phyloP scores from a whole-genome alignment of 2,113 vertebrate genomes.

The Eretmochelys imbricata region DNA sequence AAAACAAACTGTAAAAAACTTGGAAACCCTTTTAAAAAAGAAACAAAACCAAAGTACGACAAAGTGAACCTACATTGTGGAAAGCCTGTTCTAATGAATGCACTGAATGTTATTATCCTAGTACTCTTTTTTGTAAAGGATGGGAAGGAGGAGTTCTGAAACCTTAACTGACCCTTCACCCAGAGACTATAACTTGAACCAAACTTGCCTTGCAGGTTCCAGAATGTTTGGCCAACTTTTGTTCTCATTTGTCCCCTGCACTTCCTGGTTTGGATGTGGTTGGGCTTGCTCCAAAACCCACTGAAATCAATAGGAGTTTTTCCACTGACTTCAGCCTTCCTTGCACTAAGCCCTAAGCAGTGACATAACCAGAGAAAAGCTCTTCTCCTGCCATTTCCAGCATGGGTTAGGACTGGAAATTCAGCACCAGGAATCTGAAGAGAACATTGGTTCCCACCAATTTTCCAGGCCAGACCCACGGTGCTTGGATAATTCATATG shows the following conservation, averaged over 20 bases:
- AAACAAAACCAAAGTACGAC: neutral
- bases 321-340: neutral
- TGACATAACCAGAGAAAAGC: neutral
- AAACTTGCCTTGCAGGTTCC: neutral
- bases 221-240: neutral
- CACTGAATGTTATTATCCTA: neutral
- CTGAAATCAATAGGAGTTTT: neutral
- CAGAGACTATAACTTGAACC: conserved; percentile 3
- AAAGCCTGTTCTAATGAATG: neutral
- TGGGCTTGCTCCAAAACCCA: neutral
- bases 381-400: neutral
- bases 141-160: conserved; percentile 17
- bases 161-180: neutral
- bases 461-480: neutral
- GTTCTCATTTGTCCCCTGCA: neutral
- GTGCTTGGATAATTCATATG: neutral
- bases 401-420: neutral
- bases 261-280: neutral
- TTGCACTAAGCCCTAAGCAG: neutral
- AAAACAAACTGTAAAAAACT: conserved; percentile 23
- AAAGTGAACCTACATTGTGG: neutral
- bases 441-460: neutral
- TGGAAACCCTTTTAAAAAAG: neutral
- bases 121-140: neutral
- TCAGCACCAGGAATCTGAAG: neutral